Evolutionary conservation across 1,140 invertebrate genomes (phyloP).

Genomic region (Thaumetopoea pityocampa): DNA sequence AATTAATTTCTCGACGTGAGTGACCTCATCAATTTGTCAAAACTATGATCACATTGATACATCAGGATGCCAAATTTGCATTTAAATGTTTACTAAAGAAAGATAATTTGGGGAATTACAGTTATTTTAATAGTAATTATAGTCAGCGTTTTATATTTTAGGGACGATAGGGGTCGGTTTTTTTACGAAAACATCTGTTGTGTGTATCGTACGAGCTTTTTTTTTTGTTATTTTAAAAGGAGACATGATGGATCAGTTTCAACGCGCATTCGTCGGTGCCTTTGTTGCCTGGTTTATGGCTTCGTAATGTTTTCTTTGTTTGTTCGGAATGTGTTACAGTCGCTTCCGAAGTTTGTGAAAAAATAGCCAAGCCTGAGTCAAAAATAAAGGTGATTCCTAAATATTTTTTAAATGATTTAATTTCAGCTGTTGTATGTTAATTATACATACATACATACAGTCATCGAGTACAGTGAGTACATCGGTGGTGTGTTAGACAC

Average conservation of each 20-base stretch:
- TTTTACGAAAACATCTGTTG: slow-evolving; percentile 73
- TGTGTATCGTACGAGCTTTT: slow-evolving; percentile 64
- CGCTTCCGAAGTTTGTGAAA: slow-evolving; percentile 46
- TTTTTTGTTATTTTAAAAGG: slow-evolving; percentile 73
- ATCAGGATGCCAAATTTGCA: slow-evolving; percentile 60
- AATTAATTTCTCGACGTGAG: slow-evolving; percentile 42
- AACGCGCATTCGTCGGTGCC: slow-evolving; percentile 69
- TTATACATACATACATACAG: too few species aligned
- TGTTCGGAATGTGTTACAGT: slow-evolving; percentile 66
- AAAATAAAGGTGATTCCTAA: slow-evolving; percentile 1
- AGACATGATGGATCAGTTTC: slow-evolving; percentile 75
- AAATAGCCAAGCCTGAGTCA: slow-evolving; percentile 7
- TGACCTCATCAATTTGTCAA: slow-evolving; percentile 48
- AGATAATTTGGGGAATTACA: slow-evolving; percentile 60
- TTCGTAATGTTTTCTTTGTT: slow-evolving; percentile 75
- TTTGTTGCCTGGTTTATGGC: slow-evolving; percentile 72
- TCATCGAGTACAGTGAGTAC: too few species aligned
- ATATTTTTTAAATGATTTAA: too few species aligned
- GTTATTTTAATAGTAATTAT: slow-evolving; percentile 65
- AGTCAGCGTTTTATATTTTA: slow-evolving; percentile 41
- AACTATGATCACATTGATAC: slow-evolving; percentile 57
- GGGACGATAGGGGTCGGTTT: slow-evolving; percentile 53
- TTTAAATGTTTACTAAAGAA: slow-evolving; percentile 56
- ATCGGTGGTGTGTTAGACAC: too few species aligned
- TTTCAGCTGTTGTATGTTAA: too few species aligned